Evolutionary conservation across 2,797 vertebrate species (phyloP), one percentile per base, ranked within the genome.

Genomic region (Scyliorhinus canicula): DNA sequence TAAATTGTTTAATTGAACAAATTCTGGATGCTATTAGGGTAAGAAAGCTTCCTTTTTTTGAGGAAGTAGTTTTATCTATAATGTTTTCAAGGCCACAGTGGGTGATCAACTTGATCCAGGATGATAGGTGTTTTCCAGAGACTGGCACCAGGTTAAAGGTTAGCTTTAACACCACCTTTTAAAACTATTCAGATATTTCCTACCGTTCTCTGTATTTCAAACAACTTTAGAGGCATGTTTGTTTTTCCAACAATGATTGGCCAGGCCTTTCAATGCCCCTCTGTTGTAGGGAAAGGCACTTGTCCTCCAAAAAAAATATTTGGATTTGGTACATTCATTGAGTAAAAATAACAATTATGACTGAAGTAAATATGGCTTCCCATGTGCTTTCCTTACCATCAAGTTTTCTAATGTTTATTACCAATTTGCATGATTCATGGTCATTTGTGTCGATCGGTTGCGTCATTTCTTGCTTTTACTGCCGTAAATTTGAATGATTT

Each of bases 201-300:
- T 91, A 26, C 57, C 4, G 47, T 65, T 44, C 60, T 57, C 60
- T 44, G n/a, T 40, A 40, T 91, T 91, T 63, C 57, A 65, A 91
- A 65, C 11, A 63, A 65, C 57, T 40, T 90, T 90, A 26, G 60
- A 91, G 44, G 21, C 8, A n/a, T 65, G 88, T 47, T 91, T 91
- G 40, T 44, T 91, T 91, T 44, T 91, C 88, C 12, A 21, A 91
- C 88, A 91, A 65, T 91, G 60, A 91, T 91, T 91, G n/a, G 21
- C 88, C 60, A 91, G n/a, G 88, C 57, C 86, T 82, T 82, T 82
- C n/a, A 82, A 44, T 82, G 77, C 40, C 40, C 44, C 24, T 44
- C 88, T 65, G 88, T 24, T 65, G 21, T 24, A 65, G n/a, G 21
- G 26, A 91, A 65, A 24, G n/a, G 2, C 26, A 6, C 40, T 63